Evolutionary conservation across 2,888 invertebrate species (phyloP).

Genomic region (Meiosimyza platycephala): DNA sequence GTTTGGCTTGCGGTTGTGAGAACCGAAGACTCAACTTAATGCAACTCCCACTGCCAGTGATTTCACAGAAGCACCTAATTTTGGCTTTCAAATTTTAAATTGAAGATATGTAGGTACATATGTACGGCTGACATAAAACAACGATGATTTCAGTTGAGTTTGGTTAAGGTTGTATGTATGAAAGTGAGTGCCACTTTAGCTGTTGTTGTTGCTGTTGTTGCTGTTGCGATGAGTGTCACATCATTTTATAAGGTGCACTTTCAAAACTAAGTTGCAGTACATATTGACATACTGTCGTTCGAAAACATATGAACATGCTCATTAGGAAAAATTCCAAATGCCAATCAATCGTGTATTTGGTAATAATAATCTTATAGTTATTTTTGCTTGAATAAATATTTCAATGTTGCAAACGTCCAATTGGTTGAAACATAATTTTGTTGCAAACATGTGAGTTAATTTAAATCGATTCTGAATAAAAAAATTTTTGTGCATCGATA

Average conservation of each 20-base stretch:
- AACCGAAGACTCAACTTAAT: not conserved
- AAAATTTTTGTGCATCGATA: too few relatives aligned
- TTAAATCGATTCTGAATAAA: too few relatives aligned
- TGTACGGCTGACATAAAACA: not conserved
- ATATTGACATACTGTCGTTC: not conserved
- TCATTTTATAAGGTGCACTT: not conserved
- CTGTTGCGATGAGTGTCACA: not conserved
- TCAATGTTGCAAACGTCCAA: too few relatives aligned
- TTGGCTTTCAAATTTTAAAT: conserved; percentile 30
- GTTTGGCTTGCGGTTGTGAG: not conserved
- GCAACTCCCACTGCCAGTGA: too few relatives aligned
- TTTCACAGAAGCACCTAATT: not conserved
- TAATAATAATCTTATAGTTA: too few relatives aligned
- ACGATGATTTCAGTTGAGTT: not conserved
- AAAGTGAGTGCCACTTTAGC: not conserved
- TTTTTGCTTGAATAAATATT: too few relatives aligned
- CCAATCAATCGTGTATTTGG: too few relatives aligned
- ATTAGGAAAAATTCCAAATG: too few relatives aligned
- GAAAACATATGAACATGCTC: not conserved
- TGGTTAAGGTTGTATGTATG: conserved; percentile 9
- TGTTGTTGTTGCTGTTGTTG: conserved; percentile 7
- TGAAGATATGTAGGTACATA: conserved; percentile 7
- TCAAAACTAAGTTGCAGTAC: not conserved
- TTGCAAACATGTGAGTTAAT: too few relatives aligned
- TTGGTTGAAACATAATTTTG: too few relatives aligned